Base-by-base conservation (phyloP, 2,888 invertebrate species). In the Ectemnius cavifrons region DNA sequence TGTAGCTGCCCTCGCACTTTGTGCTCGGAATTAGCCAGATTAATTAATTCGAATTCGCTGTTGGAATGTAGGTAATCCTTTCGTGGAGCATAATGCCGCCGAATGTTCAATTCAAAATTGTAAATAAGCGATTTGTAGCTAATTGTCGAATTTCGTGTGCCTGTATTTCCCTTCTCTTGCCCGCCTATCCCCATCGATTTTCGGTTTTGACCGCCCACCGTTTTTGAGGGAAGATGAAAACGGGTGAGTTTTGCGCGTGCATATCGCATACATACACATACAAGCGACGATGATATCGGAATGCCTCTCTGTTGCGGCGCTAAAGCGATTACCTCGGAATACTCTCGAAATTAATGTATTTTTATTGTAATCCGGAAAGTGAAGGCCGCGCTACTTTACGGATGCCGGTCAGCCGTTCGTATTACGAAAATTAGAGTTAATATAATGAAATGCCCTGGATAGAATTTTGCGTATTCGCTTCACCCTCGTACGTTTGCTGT, bases 41-140 rank as follows among this genome's bases (percentile, higher is more conserved):
- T 82, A 82, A 84, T 84, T 78, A 81, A 84, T 84, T 84, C 77
- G 77, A 80, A 74, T 83, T 84, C 78, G 77, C 69, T 77, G 82
- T 77, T 70, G 79, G 75, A 77, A 75, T 73, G 74, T 80, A 78
- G 73, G 71, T 83, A 80, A 85, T 84, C 83, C 81, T 77, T 82
- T 78, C 63, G 61, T 65, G 70, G 70, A 66, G 69, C 71, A 78
- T 74, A 71, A 78, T 70, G 71, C 60, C 63, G 52, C 60, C 62
- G 18, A 63, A 52, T 69, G 72, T 63, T 70, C 79, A 73, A 77
- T 73, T 64, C 59, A 75, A 80, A 82, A 82, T 77, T 75, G 83
- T 80, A 77, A 76, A 80, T 79, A 75, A 72, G 67, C 66, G 73
- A 74, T 77, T 79, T 64, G 20, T 69, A 71, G 73, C 73, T 77